Conservation (phyloP, 2,113 vertebrate genomes). For the Aplodontia rufa region DNA sequence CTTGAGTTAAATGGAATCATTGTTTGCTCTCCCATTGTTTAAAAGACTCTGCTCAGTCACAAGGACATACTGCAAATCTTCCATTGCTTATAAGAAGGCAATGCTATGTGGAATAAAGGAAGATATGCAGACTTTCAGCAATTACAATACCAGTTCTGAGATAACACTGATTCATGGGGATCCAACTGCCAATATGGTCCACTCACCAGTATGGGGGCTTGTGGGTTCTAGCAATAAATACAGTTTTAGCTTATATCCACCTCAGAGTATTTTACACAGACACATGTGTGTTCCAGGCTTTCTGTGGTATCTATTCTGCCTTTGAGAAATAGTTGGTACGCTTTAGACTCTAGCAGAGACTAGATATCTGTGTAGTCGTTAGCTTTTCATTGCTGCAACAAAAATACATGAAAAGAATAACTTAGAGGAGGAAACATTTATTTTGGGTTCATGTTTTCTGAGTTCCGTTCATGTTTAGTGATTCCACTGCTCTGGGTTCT, state of each 20-base stretch:
- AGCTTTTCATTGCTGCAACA: no score
- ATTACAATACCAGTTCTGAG: neutral
- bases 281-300: rapidly evolving
- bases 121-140: neutral
- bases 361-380: neutral
- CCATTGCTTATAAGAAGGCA: neutral
- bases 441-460: no score
- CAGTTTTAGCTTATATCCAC: neutral
- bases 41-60: neutral
- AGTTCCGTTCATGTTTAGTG: no score
- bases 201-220: neutral
- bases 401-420: no score
- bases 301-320: neutral
- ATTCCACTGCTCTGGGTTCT: no score
- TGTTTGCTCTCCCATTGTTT: neutral
- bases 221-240: neutral
- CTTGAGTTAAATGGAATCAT: neutral
- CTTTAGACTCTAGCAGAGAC: neutral
- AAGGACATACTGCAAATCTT: neutral
- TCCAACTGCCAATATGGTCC: neutral
- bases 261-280: neutral
- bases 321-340: neutral
- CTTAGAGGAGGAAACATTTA: no score
- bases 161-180: neutral
- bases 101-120: neutral